Evolutionary conservation across 2,113 vertebrate genomes (phyloP), one percentile per base, ranked within the genome.

Genomic region (Ellobius talpinus): DNA sequence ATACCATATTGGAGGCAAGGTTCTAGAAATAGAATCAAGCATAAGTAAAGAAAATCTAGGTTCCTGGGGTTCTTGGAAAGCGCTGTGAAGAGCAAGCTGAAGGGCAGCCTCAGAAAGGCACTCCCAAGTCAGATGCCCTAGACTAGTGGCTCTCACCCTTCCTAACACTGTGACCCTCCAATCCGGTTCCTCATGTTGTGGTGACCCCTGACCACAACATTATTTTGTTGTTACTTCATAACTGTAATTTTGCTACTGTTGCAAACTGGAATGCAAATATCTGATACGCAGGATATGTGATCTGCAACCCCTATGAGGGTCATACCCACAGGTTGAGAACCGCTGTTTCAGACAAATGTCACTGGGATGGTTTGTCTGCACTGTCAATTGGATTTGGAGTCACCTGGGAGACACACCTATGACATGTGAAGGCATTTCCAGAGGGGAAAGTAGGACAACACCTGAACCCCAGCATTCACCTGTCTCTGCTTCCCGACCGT

Each of bases 311-410:
- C 63, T 65, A 29, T 65, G 24, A 9, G 63, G 63, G 26, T 65
- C 63, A 65, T 26, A 29, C 63, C 33, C 68, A 70, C 33, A 70
- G 66, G 31, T 36, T 70, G 66, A 70, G 33, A 70, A 36, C 14
- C 14, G 7, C 66, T 36, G 33, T 5, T 36, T 70, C 7, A 70
- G 7, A 19, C 0, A 0, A 52, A 52, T 0, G 31, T 23, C 9
- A 4, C 33, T 24, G 3, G 23, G 2, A 10, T n/a, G 16, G 68
- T 63, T 42, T 8, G 1, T 55, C 50, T 31, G 19, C 47, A 55
- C 19, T 88, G 36, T 26, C 47, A 65, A 5, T 63, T 66, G 31
- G 63, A 50, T 47, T 87, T 14, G 12, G 33, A n/a, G 52, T 87
- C 26, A 52, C 6, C 85, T 50, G n/a, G 1, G 31, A 87, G 65